phyloP scores from a whole-genome alignment of 1,140 invertebrate genomes.

The Cotesia glomerata region DNA sequence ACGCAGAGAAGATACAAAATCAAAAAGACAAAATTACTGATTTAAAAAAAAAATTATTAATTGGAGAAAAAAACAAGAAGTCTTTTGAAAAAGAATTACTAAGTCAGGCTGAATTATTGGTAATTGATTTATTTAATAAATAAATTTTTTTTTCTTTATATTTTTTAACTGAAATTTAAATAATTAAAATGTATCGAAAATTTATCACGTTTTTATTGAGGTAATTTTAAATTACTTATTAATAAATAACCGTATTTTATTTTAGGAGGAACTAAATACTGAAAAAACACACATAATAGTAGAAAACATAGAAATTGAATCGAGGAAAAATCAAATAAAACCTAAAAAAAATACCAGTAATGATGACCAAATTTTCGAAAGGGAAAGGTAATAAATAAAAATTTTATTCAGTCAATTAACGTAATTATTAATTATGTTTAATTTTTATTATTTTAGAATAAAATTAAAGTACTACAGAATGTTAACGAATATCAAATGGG shows the following conservation, averaged over 20 bases:
- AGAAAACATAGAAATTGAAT: not conserved
- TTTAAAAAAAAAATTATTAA: not conserved
- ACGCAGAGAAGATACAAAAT: not conserved
- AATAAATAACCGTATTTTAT: not conserved
- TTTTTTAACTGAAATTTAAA: no score
- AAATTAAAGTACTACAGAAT: conserved; percentile 15
- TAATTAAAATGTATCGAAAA: no score
- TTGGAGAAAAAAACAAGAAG: not conserved
- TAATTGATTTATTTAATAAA: not conserved
- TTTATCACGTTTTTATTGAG: not conserved
- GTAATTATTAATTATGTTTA: not conserved
- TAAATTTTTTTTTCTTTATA: no score
- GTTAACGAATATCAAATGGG: conserved; percentile 25
- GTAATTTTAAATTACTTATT: not conserved
- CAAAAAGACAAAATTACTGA: not conserved
- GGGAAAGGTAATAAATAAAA: conserved; percentile 6
- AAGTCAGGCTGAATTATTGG: not conserved
- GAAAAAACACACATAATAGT: not conserved
- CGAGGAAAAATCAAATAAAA: not conserved
- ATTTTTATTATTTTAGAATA: conserved; percentile 2
- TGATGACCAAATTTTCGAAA: conserved; percentile 6
- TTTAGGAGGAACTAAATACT: not conserved
- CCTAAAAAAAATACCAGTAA: not conserved
- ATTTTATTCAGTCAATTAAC: no score
- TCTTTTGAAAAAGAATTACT: not conserved